These are phyloP conservation scores for Chlorops oryzae DNA, from an alignment of 1,140 invertebrate genomes.

Conservation along the genomic window DNA sequence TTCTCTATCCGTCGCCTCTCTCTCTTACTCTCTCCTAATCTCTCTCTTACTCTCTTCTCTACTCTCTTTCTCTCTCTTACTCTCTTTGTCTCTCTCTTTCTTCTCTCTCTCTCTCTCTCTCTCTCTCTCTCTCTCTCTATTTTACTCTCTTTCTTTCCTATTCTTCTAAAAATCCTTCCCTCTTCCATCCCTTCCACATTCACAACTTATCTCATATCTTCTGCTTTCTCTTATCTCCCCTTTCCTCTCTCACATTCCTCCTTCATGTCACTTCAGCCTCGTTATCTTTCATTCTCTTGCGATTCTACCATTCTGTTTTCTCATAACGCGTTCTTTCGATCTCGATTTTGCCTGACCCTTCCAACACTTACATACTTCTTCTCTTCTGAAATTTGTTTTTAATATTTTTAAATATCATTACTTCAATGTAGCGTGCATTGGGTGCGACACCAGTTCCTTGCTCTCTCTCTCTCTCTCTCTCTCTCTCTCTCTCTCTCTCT, in stretches of 20 bases:
- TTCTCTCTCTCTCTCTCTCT: background rate
- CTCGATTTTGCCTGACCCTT: background rate
- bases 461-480: no score
- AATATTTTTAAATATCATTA: no score
- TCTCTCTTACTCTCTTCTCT: no score
- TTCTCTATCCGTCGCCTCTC: no score
- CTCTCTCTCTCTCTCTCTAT: conserved; percentile 5
- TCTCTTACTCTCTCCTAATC: no score
- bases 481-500: conserved; percentile 6
- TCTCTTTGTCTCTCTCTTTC: background rate
- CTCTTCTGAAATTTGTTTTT: no score
- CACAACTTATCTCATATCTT: no score
- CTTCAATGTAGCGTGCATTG: no score
- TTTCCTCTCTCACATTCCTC: no score
- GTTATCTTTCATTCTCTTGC: conserved; percentile 1
- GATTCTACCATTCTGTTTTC: background rate
- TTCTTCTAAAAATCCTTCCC: no score
- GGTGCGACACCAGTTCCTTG: conserved; percentile 19
- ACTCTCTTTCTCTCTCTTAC: background rate
- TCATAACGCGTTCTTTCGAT: background rate
- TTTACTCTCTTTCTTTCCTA: conserved; percentile 3
- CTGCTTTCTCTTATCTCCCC: no score
- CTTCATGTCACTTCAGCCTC: conserved; percentile 18
- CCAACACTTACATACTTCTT: conserved; percentile 40
- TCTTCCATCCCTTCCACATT: no score